These are phyloP conservation scores for Gadopsis bispinosus DNA, from an alignment of 2,797 vertebrate genomes.

Conservation along the genomic window DNA sequence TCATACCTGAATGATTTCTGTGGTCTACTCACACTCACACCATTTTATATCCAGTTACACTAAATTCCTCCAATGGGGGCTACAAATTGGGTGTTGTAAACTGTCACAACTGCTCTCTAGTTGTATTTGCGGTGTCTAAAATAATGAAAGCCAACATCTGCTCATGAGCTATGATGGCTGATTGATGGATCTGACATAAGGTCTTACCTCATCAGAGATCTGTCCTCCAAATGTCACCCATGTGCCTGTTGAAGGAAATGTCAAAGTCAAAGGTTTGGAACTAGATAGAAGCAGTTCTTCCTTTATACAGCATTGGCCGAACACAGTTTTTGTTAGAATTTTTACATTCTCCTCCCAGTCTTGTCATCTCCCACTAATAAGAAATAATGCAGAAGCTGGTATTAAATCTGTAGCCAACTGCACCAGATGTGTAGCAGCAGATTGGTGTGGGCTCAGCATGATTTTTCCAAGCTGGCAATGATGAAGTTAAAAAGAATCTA, in stretches of 20 bases:
- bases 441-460: slow-evolving; percentile 21
- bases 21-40: slow-evolving; percentile 15
- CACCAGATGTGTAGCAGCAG: slow-evolving; percentile 35
- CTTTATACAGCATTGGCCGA: slow-evolving; percentile 16
- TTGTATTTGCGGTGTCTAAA: slow-evolving; percentile 22
- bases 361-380: slow-evolving; percentile 37
- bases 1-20: slow-evolving; percentile 22
- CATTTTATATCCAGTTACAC: slow-evolving; percentile 41
- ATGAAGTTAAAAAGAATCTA: slow-evolving; percentile 2
- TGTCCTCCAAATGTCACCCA: slow-evolving; percentile 99
- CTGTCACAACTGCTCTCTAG: slow-evolving; percentile 15
- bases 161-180: slow-evolving; percentile 12
- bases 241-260: slow-evolving; percentile 87
- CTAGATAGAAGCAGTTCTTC: background rate
- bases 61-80: slow-evolving; percentile 25
- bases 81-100: slow-evolving; percentile 18
- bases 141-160: slow-evolving; percentile 23
- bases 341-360: slow-evolving; percentile 13
- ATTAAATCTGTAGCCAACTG: slow-evolving; percentile 40
- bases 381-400: slow-evolving; percentile 49
- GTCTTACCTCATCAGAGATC: slow-evolving; percentile 96
- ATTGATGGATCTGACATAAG: slow-evolving; percentile 35
- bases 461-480: slow-evolving; percentile 20
- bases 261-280: slow-evolving; percentile 45
- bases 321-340: slow-evolving; percentile 17